A percentile compares a stretch with the other conserved stretches of the same genome.
These are phyloP conservation scores for Lemur catta DNA, from an alignment of 2,797 vertebrate species.

Conservation along the genomic window DNA sequence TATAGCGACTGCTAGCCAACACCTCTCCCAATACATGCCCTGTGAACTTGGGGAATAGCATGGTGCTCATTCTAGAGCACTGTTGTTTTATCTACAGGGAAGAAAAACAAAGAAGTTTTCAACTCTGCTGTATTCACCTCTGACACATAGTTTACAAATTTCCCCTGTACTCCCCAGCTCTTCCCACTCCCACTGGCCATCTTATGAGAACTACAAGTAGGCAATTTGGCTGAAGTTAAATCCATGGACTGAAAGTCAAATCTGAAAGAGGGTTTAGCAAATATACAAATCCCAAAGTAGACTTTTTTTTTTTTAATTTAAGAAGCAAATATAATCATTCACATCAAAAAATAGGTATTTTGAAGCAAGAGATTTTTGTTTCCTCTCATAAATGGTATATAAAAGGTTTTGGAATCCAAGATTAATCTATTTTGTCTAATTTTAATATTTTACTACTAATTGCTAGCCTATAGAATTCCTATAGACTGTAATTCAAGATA, in stretches of 20 bases:
- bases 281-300: background rate
- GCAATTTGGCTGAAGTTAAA: background rate
- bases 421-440: background rate
- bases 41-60: background rate
- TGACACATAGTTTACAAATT: background rate
- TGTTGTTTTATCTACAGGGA: background rate
- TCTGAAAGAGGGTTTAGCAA: background rate
- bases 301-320: background rate
- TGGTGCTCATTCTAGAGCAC: background rate
- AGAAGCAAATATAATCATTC: background rate
- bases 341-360: background rate
- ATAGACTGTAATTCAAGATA: constrained; percentile 30
- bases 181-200: background rate
- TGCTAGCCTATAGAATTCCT: background rate
- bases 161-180: background rate
- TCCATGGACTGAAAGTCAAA: background rate
- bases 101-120: background rate
- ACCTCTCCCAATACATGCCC: background rate
- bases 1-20: background rate
- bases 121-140: background rate
- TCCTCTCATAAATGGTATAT: background rate
- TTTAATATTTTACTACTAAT: constrained; percentile 29
- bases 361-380: background rate
- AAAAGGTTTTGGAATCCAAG: background rate
- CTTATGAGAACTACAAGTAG: background rate